Evolutionary conservation across 2,797 vertebrate species (phyloP).

Genomic region (Tiaroga cobitis): DNA sequence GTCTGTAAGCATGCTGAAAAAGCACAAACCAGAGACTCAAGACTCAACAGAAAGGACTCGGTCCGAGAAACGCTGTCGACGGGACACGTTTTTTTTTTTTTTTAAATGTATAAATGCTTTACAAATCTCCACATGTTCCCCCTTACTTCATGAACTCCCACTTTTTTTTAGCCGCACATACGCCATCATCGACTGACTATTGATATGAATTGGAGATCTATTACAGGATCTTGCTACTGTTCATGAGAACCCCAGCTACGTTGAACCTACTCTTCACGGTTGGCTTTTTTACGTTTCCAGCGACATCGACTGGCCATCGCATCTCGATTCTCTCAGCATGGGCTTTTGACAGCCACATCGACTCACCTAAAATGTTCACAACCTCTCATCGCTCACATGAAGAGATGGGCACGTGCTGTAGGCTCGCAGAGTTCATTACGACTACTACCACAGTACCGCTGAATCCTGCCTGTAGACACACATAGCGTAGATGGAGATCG

Average conservation of each 20-base stretch:
- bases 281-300: not conserved
- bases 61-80: constrained; percentile 17
- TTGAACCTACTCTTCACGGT: not conserved
- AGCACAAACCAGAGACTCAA: constrained; percentile 52
- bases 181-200: constrained; percentile 42
- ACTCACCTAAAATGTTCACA: constrained; percentile 24
- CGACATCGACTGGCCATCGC: not conserved
- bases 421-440: not conserved
- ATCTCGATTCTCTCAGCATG: constrained; percentile 24
- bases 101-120: not conserved
- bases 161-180: constrained; percentile 3
- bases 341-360: not conserved
- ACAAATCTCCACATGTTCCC: constrained; percentile 20
- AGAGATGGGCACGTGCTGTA: constrained; percentile 43
- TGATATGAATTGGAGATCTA: constrained; percentile 37
- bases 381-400: constrained; percentile 15
- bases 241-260: not conserved
- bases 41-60: constrained; percentile 43
- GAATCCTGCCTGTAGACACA: constrained; percentile 49
- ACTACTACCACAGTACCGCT: constrained; percentile 15
- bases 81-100: constrained; percentile 40
- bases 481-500: constrained; percentile 43
- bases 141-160: constrained; percentile 17
- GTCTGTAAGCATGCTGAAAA: constrained; percentile 46
- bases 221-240: constrained; percentile 21